phyloP scores from a whole-genome alignment of 2,113 vertebrate species.

The Gallinago jamesoni region DNA sequence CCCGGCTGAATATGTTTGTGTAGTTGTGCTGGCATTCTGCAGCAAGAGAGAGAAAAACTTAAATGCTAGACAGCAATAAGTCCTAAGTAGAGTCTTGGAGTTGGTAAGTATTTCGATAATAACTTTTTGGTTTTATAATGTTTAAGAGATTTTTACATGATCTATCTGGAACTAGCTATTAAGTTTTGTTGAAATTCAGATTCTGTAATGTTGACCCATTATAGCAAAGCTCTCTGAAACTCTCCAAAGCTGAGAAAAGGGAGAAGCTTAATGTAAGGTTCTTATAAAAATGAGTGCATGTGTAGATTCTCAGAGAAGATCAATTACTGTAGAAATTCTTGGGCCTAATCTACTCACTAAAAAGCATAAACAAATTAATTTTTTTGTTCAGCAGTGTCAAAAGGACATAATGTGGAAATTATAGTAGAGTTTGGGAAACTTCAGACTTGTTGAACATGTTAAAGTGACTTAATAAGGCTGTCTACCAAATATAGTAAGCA shows the following conservation, averaged over 20 bases:
- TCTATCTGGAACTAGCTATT: background rate
- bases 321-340: background rate
- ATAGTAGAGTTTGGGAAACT: background rate
- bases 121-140: background rate
- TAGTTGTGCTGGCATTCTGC: background rate
- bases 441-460: background rate
- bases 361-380: background rate
- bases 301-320: background rate
- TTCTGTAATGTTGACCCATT: background rate
- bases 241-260: background rate
- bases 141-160: background rate
- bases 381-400: background rate
- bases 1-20: background rate
- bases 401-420: background rate
- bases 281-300: background rate
- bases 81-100: background rate
- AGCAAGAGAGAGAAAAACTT: background rate
- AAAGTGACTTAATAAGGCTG: background rate
- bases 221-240: background rate
- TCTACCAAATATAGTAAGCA: background rate
- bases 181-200: background rate
- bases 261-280: background rate
- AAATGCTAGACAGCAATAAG: background rate
- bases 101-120: background rate
- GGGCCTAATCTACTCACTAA: background rate